Evolutionary conservation across 2,113 vertebrate genomes (phyloP).

Genomic region (Glaucidium brasilianum): DNA sequence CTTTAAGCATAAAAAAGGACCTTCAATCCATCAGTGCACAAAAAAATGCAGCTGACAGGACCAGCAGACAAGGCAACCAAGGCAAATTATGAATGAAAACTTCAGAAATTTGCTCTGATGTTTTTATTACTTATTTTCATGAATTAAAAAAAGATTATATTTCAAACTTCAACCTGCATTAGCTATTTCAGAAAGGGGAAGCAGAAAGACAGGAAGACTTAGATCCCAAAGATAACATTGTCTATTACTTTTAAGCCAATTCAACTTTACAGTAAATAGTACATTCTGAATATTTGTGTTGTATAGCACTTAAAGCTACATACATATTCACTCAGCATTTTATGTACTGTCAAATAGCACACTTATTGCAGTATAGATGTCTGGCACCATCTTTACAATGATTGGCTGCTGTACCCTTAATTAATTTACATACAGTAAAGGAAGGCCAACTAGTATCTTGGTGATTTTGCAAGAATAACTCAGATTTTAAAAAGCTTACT

Average conservation of each 20-base stretch:
- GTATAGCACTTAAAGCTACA: not conserved
- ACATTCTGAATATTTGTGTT: not conserved
- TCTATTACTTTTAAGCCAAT: not conserved
- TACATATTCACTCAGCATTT: not conserved
- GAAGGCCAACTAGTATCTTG: not conserved
- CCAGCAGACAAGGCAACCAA: not conserved
- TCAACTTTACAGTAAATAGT: not conserved
- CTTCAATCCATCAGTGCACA: not conserved
- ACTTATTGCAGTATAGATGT: not conserved
- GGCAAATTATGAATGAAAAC: not conserved
- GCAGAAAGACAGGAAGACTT: not conserved
- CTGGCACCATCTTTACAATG: not conserved
- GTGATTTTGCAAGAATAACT: not conserved
- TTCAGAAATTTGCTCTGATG: not conserved
- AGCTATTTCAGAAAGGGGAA: not conserved
- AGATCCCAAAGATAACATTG: not conserved
- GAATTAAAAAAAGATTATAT: not conserved
- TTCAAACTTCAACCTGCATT: not conserved
- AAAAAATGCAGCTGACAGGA: not conserved
- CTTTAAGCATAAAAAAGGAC: not conserved
- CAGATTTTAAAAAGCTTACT: not conserved
- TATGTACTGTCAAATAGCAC: not conserved
- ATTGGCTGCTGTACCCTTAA: not conserved
- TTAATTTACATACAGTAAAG: not conserved
- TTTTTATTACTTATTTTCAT: not conserved